Evolutionary conservation across 2,113 vertebrate species (phyloP).

Genomic region (Heterocephalus glaber): DNA sequence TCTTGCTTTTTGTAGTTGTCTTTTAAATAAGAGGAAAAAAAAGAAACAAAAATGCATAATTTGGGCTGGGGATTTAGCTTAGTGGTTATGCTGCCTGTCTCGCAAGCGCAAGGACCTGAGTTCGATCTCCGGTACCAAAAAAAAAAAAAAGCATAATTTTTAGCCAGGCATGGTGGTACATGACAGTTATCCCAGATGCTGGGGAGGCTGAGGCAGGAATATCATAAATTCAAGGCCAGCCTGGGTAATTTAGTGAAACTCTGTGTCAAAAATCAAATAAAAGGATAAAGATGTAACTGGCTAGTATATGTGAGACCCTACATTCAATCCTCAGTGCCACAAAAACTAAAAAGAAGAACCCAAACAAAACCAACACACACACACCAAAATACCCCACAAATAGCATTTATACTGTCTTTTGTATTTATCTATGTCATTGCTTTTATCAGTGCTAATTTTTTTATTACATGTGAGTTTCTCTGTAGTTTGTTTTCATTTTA

Average conservation of each 20-base stretch:
- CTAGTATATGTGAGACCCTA: neutral
- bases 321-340: neutral
- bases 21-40: constrained; percentile 21
- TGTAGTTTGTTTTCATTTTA: constrained; percentile 4
- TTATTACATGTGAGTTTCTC: neutral
- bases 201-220: neutral
- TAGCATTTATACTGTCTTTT: neutral
- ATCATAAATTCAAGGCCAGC: neutral
- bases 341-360: neutral
- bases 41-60: neutral
- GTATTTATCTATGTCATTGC: neutral
- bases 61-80: too few species aligned
- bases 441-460: neutral
- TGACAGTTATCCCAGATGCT: neutral
- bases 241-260: neutral
- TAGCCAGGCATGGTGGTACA: neutral
- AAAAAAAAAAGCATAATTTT: too few species aligned
- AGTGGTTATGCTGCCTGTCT: too few species aligned
- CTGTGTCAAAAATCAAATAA: neutral
- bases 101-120: too few species aligned
- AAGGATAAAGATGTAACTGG: neutral
- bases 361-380: neutral
- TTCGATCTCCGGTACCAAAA: too few species aligned
- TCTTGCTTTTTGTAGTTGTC: neutral
- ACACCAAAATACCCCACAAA: neutral